Evolutionary conservation across 2,888 invertebrate genomes (phyloP).

Genomic region (Drosophila kokeensis): DNA sequence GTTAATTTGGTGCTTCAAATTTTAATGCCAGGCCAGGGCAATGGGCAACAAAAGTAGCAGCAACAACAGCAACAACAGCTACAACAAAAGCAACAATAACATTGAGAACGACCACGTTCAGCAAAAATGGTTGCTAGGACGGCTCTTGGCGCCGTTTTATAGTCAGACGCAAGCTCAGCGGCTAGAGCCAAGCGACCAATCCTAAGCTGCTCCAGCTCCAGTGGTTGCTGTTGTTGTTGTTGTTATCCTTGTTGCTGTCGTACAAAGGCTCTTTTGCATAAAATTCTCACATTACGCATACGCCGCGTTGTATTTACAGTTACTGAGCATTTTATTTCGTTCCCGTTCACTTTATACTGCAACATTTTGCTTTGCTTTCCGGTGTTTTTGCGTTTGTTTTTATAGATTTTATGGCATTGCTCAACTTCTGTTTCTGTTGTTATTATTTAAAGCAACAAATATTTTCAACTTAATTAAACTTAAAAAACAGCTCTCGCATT

Average conservation of each 20-base stretch:
- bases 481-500: conserved; percentile 49
- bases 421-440: conserved; percentile 37
- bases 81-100: conserved; percentile 47
- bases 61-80: conserved; percentile 26
- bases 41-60: conserved; percentile 45
- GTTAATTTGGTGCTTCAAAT: conserved; percentile 82
- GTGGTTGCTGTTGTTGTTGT: background rate
- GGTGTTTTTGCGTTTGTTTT: conserved; percentile 64
- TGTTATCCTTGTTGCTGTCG: conserved; percentile 38
- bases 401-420: conserved; percentile 72
- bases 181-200: conserved; percentile 57
- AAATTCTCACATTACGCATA: conserved; percentile 80
- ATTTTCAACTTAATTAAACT: conserved; percentile 83
- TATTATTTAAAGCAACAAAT: conserved; percentile 77
- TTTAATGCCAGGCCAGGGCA: conserved; percentile 67
- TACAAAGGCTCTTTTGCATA: conserved; percentile 71
- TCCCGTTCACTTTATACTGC: conserved; percentile 43
- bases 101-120: conserved; percentile 62
- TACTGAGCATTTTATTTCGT: conserved; percentile 76
- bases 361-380: conserved; percentile 52
- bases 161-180: conserved; percentile 64
- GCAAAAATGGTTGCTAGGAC: conserved; percentile 64
- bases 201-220: conserved; percentile 42
- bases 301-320: conserved; percentile 79
- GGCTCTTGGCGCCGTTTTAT: conserved; percentile 73